phyloP scores from a whole-genome alignment of 2,888 invertebrate genomes.

The Tineola bisselliella region DNA sequence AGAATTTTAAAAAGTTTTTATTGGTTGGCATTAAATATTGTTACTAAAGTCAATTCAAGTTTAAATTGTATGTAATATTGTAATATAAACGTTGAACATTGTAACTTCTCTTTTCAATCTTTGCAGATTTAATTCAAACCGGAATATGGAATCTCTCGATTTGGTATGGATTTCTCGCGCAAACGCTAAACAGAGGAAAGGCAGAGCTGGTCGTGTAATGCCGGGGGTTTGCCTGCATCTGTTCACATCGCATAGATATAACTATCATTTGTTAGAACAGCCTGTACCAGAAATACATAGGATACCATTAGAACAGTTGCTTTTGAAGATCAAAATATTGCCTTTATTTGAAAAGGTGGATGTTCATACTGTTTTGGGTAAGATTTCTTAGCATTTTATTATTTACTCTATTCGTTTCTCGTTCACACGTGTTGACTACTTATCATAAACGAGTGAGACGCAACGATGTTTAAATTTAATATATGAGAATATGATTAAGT shows the following conservation, averaged over 20 bases:
- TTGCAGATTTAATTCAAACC: constrained; percentile 77
- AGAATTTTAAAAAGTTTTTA: background rate
- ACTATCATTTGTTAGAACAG: constrained; percentile 73
- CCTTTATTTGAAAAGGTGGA: constrained; percentile 56
- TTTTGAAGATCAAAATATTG: constrained; percentile 79
- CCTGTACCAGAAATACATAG: constrained; percentile 91
- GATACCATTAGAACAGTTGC: constrained; percentile 84
- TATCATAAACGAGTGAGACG: background rate
- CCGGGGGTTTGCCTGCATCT: constrained; percentile 88
- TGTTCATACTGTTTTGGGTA: constrained; percentile 64
- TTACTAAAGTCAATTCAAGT: no score
- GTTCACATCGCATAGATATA: constrained; percentile 78
- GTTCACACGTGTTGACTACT: background rate
- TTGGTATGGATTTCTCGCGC: constrained; percentile 91
- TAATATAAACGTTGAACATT: no score
- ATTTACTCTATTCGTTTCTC: no score
- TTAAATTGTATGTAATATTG: no score
- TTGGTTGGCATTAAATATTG: no score
- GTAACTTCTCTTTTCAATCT: no score
- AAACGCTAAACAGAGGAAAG: constrained; percentile 89
- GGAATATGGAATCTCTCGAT: constrained; percentile 88
- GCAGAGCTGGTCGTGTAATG: constrained; percentile 91
- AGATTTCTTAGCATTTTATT: no score
- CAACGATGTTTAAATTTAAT: background rate
- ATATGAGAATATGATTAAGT: background rate